These are phyloP conservation scores for Sisor rabdophorus DNA, from an alignment of 2,113 vertebrate species.

Conservation along the genomic window DNA sequence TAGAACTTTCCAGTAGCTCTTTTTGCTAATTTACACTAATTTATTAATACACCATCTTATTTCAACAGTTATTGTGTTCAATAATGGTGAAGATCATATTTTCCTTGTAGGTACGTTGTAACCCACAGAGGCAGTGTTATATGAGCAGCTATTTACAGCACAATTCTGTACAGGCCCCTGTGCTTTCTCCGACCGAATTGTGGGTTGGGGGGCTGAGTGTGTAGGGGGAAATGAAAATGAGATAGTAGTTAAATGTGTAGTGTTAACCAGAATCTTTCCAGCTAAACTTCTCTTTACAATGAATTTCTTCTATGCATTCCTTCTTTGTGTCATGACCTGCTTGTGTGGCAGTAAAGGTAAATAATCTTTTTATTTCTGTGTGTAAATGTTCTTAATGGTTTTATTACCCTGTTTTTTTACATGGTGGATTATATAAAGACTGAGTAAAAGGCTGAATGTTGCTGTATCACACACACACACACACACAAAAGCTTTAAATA, in stretches of 20 bases:
- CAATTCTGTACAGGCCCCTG: neutral
- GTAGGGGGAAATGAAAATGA: conserved; percentile 24
- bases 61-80: neutral
- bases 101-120: neutral
- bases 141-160: neutral
- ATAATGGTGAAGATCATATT: neutral
- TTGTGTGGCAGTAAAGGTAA: conserved; percentile 26
- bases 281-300: neutral
- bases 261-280: neutral
- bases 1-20: neutral
- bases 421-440: neutral
- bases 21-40: neutral
- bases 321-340: conserved; percentile 11
- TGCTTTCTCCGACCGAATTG: conserved; percentile 21
- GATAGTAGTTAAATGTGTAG: conserved; percentile 6
- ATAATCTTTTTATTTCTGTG: conserved; percentile 2
- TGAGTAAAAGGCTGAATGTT: neutral
- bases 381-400: too few species aligned
- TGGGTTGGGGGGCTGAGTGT: conserved; percentile 23
- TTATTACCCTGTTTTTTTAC: neutral
- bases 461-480: neutral
- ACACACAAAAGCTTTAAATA: neutral
- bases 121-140: neutral
- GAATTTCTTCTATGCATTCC: neutral
- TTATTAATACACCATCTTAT: neutral